Base-by-base conservation (phyloP, 2,797 vertebrate genomes). In the Echeneis naucrates region DNA sequence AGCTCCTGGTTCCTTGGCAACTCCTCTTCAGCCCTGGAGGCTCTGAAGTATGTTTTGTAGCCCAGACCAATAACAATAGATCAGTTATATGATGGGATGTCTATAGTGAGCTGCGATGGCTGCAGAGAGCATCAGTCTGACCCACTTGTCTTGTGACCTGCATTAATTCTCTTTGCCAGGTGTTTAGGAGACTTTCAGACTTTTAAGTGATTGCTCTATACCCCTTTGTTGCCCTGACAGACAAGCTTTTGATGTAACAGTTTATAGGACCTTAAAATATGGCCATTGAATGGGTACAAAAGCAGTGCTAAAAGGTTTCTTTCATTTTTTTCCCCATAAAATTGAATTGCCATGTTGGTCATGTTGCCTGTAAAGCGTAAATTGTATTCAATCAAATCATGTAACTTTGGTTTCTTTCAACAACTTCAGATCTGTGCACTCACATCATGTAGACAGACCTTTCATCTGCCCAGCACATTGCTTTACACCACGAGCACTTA, bases 141-240 rank as follows among this genome's bases (percentile, higher is more conserved):
- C 83, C 79, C 81, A 82, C 79, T 91, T 90, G 72, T 48, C 75
- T 81, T 27, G 30, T 91, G 80, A 84, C 83, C 52, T 47, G 48
- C 72, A 72, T 57, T 71, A 77, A 85, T 79, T 66, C 54, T 60
- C 73, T 72, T 58, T 44, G 70, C 82, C 77, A 88, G 80, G 83
- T 87, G 84, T 51, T 67, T 5, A 8, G 23, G 23, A 84, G 59
- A 42, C 68, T 30, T 27, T 32, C 69, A 50, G 60, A 79, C 80
- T 65, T 8, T 62, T 64, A 4, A 50, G 55, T 53, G 66, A 74
- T 65, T 2, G 8, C 17, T 14, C 45, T 51, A 40, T 10, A 45
- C n/a, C n/a, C n/a, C n/a, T n/a, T n/a, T n/a, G n/a, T n/a, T n/a
- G 5, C 42, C 5, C 45, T 9, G 8, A 51, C 54, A 30, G 21